These are phyloP conservation scores for Zapus hudsonius DNA, from an alignment of 2,113 vertebrate genomes.

Conservation along the genomic window DNA sequence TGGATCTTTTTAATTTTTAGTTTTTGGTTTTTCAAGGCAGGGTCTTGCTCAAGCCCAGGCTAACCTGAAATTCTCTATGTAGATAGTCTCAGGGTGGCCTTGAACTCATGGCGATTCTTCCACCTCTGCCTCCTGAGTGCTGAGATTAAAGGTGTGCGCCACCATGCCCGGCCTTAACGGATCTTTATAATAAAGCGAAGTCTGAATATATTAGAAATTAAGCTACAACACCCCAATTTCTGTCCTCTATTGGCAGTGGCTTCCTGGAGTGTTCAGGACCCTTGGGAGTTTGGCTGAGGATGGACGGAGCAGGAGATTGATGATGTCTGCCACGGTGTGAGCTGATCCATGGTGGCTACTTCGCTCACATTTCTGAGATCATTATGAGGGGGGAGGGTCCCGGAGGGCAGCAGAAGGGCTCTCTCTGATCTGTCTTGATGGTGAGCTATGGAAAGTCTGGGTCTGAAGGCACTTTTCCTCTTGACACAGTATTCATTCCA, in stretches of 20 bases:
- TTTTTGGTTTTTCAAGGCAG: too few species aligned
- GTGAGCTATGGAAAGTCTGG: background rate
- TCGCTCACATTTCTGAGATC: background rate
- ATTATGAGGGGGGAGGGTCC: background rate
- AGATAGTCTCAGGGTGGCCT: too few species aligned
- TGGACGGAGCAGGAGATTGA: background rate
- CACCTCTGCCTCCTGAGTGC: too few species aligned
- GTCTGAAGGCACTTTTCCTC: background rate
- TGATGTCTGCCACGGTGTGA: background rate
- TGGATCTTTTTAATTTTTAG: too few species aligned
- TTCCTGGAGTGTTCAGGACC: background rate
- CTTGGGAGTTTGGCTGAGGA: background rate
- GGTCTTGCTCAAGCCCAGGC: too few species aligned
- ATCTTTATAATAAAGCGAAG: background rate
- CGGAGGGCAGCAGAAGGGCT: background rate
- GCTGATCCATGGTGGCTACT: accelerated
- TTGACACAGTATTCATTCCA: background rate
- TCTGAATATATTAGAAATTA: background rate
- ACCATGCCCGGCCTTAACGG: accelerated
- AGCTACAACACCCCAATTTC: background rate
- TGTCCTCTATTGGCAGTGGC: background rate
- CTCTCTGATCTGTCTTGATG: background rate
- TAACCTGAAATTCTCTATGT: too few species aligned
- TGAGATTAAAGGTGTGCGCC: too few species aligned
- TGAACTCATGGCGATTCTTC: too few species aligned